These are phyloP conservation scores for Cantharis rustica DNA, from an alignment of 2,888 invertebrate genomes.

Conservation along the genomic window DNA sequence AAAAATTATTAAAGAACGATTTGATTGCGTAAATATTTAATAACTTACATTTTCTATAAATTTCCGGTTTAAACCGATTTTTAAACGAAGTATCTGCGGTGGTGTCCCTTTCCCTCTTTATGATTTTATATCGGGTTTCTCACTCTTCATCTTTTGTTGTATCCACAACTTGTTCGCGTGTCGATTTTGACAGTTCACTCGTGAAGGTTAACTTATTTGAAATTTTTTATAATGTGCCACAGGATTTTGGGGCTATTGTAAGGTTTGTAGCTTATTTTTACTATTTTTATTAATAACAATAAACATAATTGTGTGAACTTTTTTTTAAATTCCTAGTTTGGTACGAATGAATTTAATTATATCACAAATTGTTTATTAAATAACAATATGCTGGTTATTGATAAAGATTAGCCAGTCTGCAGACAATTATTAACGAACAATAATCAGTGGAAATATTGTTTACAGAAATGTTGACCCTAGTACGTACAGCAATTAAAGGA, in stretches of 20 bases:
- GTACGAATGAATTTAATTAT: not conserved
- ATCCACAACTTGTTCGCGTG: not conserved
- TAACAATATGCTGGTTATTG: not conserved
- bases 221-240: not conserved
- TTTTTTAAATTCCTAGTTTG: not conserved
- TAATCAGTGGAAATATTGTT: not conserved
- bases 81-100: not conserved
- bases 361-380: not conserved
- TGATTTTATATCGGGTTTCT: not conserved
- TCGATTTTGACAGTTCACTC: not conserved
- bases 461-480: not conserved
- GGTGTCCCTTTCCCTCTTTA: not conserved
- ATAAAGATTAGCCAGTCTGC: not conserved
- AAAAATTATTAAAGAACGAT: not conserved
- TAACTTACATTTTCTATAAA: not conserved
- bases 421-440: not conserved
- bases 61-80: not conserved
- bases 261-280: not conserved
- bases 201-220: not conserved
- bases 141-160: not conserved
- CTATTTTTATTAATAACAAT: not conserved
- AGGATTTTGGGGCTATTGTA: not conserved
- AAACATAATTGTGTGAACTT: not conserved
- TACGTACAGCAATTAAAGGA: not conserved
- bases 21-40: not conserved